These are phyloP conservation scores for Anoura caudifer DNA, from an alignment of 2,113 vertebrate genomes.

Conservation along the genomic window DNA sequence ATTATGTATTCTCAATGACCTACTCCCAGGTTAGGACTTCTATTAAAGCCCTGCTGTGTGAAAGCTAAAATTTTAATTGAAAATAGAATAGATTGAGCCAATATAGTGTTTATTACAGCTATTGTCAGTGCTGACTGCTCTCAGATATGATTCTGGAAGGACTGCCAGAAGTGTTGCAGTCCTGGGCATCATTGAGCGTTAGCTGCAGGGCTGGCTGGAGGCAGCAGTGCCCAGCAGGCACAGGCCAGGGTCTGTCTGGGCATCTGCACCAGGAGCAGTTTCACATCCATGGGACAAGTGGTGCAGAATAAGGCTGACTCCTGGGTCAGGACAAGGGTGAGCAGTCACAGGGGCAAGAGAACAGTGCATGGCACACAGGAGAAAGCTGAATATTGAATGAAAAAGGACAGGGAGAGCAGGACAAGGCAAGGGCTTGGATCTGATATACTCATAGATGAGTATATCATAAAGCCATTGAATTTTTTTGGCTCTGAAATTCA, in stretches of 20 bases:
- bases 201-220: background rate
- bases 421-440: background rate
- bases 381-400: background rate
- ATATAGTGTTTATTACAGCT: slow-evolving; percentile 21
- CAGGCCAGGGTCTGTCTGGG: background rate
- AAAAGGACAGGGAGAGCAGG: background rate
- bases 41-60: slow-evolving; percentile 44
- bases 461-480: background rate
- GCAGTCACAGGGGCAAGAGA: background rate
- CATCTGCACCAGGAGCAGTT: background rate
- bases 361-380: background rate
- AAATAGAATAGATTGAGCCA: slow-evolving; percentile 6
- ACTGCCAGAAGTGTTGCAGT: background rate
- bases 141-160: background rate
- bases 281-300: accelerated
- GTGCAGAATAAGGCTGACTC: background rate
- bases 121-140: background rate
- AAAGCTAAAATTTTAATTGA: slow-evolving; percentile 54
- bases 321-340: background rate
- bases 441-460: background rate
- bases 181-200: background rate
- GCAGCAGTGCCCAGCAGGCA: background rate
- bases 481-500: background rate
- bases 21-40: background rate
- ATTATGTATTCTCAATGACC: background rate